Evolutionary conservation across 92 coral and sea anemone species (phyloP).

Genomic region (Porites rus): DNA sequence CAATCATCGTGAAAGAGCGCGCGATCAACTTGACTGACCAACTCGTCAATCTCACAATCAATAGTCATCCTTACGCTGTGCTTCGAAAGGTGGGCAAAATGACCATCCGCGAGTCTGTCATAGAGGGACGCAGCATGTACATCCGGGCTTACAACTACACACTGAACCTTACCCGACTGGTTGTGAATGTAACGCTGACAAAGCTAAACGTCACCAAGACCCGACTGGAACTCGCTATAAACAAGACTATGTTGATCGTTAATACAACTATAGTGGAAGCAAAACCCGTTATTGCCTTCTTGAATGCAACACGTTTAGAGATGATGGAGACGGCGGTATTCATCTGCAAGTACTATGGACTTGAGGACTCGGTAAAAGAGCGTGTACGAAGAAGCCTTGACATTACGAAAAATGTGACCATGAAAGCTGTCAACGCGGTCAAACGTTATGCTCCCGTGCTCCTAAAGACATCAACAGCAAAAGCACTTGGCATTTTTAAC

Average conservation of each 20-base stretch:
- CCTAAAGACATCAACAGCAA: conserved; percentile 40
- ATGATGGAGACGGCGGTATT: conserved; percentile 78
- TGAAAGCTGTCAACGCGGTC: conserved; percentile 36
- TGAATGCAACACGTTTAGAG: conserved; percentile 80
- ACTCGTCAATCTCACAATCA: conserved; percentile 52
- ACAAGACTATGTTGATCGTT: conserved; percentile 45
- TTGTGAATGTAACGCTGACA: conserved; percentile 61
- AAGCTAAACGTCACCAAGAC: conserved; percentile 57
- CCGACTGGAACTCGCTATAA: conserved; percentile 49
- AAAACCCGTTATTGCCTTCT: conserved; percentile 60
- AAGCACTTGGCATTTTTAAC: conserved; percentile 66
- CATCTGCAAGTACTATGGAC: conserved; percentile 83
- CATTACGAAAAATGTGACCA: conserved; percentile 40
- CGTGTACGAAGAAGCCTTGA: conserved; percentile 51
- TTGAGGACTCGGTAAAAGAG: conserved; percentile 58
- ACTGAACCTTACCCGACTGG: conserved; percentile 54
- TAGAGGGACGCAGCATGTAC: conserved; percentile 50
- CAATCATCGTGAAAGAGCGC: conserved; percentile 43
- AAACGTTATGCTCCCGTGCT: conserved; percentile 49
- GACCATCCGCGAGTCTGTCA: conserved; percentile 79
- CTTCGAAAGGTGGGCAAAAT: conserved; percentile 75
- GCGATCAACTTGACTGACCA: conserved; percentile 45
- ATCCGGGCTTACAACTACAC: conserved; percentile 73
- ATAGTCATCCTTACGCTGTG: conserved; percentile 65
- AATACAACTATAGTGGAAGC: conserved; percentile 46